Conservation (phyloP, 1,140 invertebrate genomes). For the Kradibia gibbosae region DNA sequence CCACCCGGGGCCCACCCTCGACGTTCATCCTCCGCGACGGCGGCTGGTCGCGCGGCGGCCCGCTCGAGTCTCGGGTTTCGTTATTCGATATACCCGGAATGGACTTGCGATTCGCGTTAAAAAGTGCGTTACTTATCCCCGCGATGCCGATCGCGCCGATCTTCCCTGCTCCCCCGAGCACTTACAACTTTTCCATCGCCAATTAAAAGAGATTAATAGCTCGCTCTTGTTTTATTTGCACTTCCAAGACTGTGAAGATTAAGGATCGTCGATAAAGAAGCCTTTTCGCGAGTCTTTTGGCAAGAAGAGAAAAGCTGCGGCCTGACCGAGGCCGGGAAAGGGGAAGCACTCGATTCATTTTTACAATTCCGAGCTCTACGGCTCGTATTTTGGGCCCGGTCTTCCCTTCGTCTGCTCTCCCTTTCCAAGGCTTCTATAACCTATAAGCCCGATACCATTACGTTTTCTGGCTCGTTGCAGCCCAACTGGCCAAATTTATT, state of each 20-base stretch:
- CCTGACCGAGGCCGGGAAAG: too few species aligned
- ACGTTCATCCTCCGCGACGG: neutral
- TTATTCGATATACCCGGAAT: conserved; percentile 1
- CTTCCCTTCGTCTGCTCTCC: too few species aligned
- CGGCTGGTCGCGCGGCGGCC: neutral
- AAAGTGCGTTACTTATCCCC: neutral
- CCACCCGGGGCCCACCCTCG: too few species aligned
- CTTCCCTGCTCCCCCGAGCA: neutral
- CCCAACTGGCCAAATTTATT: too few species aligned
- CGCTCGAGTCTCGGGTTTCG: neutral
- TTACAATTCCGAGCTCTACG: too few species aligned
- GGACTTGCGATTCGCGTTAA: neutral
- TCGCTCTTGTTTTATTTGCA: neutral
- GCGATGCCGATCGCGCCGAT: neutral
- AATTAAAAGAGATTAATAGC: conserved; percentile 15
- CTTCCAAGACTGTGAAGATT: neutral
- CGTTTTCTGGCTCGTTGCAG: too few species aligned
- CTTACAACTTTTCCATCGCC: neutral
- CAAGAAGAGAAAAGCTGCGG: too few species aligned
- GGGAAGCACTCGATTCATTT: too few species aligned
- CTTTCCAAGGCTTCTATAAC: too few species aligned
- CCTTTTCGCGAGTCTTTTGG: too few species aligned
- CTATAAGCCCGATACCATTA: too few species aligned
- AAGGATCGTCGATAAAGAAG: neutral
- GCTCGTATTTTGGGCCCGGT: too few species aligned